Percentiles rank a stretch among this genome's conserved stretches.
Conservation (phyloP, 2,113 vertebrate species). For the Platycercus adscitus region DNA sequence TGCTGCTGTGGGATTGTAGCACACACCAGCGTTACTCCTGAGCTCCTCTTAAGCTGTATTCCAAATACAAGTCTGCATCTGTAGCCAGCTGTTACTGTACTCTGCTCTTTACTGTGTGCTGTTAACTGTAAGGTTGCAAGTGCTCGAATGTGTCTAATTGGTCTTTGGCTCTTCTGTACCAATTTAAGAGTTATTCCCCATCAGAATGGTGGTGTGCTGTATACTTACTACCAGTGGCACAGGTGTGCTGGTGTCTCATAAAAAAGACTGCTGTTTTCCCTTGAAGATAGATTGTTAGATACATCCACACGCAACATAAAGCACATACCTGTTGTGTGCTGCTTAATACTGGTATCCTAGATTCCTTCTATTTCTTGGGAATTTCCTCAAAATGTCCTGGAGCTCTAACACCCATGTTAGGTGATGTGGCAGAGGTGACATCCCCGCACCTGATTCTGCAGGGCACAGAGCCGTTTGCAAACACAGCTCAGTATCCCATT, state of each 20-base stretch:
- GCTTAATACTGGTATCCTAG: neutral
- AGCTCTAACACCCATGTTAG: neutral
- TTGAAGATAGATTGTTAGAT: neutral
- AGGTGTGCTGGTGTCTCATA: neutral
- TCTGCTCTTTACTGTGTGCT: neutral
- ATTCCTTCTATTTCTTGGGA: neutral
- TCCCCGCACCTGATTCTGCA: neutral
- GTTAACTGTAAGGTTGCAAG: neutral
- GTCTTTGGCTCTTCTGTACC: neutral
- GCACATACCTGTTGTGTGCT: neutral
- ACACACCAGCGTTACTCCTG: neutral
- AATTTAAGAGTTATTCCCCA: neutral
- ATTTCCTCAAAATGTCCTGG: neutral
- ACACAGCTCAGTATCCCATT: neutral
- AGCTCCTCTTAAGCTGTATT: neutral
- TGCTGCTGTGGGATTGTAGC: neutral
- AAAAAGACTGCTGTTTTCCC: neutral
- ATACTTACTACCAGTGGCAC: fast-evolving
- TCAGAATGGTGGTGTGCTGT: neutral
- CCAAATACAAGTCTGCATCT: neutral
- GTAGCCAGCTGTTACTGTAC: neutral
- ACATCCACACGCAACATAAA: neutral
- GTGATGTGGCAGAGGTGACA: neutral
- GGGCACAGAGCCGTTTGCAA: neutral
- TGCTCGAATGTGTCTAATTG: neutral